Conservation (phyloP, 2,888 invertebrate species). For the Lamellibrachia columna region DNA sequence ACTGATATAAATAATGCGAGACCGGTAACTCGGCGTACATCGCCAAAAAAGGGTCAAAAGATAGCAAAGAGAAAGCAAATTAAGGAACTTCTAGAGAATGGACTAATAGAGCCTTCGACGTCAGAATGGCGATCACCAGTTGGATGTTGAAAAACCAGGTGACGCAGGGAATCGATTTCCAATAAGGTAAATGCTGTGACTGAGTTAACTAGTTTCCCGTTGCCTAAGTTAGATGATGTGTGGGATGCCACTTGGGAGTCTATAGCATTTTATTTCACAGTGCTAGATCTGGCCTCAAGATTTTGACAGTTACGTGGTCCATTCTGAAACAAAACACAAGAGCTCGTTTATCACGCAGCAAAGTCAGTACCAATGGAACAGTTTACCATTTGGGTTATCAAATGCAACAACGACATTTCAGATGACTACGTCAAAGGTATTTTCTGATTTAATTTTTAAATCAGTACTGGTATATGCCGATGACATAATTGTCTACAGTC, state of each 20-base stretch:
- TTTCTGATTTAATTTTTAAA: neutral
- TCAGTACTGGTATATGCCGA: neutral
- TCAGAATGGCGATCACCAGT: slow-evolving; percentile 6
- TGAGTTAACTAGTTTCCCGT: neutral
- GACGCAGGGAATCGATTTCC: neutral
- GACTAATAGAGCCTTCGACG: neutral
- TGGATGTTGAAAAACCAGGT: neutral
- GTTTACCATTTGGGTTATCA: neutral
- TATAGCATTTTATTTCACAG: neutral
- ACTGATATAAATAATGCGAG: neutral
- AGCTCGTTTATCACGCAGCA: neutral
- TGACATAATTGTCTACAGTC: neutral
- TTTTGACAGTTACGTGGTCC: neutral
- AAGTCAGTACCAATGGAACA: neutral
- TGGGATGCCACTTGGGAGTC: neutral
- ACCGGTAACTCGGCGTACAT: neutral
- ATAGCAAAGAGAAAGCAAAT: neutral
- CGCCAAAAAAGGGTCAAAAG: neutral
- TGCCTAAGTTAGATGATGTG: neutral
- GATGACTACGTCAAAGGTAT: neutral
- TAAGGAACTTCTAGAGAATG: neutral
- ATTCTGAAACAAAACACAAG: neutral
- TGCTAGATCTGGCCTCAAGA: neutral
- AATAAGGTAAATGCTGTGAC: neutral
- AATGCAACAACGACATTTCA: neutral